Base-by-base conservation (phyloP, 2,888 invertebrate genomes). In the Criorhina ranunculi region DNA sequence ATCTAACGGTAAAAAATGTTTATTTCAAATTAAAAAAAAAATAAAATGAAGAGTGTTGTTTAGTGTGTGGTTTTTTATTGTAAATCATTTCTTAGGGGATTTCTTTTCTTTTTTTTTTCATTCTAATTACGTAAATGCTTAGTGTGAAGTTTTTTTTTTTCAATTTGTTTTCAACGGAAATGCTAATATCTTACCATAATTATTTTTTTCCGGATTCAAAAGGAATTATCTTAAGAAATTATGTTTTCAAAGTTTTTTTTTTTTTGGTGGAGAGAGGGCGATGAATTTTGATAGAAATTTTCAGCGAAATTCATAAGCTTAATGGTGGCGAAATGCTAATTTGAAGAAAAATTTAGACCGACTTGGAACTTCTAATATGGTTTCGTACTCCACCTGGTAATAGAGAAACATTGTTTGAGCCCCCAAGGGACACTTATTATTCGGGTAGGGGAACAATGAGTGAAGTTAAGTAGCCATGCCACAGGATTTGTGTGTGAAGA, bases 71-170 rank as follows among this genome's bases (percentile, higher is more conserved):
- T 73, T 73, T 62, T 42, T 72, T 33, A 51, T 60, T 53, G 42
- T 1, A 51, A 60, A 51, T 33, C 6, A 11, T 64, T 49, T n/a
- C 64, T 49, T 35, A 49, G 37, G 19, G 37, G 24, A 5, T 35
- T 66, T 37, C 40, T 5, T 9, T 15, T 11, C 8, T 7, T 9
- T 9, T 31, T 55, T 37, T 55, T 33, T 11, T 2, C n/a, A 3
- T 7, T 31, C 12, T 8, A 31, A 42, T 67, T 67, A 67, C 37
- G 31, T 67, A 67, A 67, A 55, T 31, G 69, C 44, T 69, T 55
- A 35, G 44, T 33, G 42, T 42, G 67, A 31, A 44, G 42, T 35
- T 55, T 40, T 42, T 55, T 40, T 42, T 29, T 42, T 55, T 31
- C 8, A 4, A 1, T 11, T 37, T 53, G 19, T 69, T 44, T 53